Conservation (phyloP, 2,888 invertebrate species). For the Subacronicta megacephala region DNA sequence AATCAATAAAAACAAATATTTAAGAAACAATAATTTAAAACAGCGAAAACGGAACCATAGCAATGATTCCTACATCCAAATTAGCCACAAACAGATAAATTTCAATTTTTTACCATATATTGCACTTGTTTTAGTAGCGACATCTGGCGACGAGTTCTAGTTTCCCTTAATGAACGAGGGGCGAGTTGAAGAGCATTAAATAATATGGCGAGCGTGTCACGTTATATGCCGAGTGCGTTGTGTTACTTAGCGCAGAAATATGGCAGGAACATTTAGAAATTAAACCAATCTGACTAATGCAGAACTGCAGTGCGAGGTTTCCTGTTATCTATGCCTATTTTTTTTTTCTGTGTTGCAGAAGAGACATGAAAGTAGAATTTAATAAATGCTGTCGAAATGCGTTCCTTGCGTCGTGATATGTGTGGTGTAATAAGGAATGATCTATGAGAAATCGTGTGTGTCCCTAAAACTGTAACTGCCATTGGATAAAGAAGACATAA, state of each 20-base stretch:
- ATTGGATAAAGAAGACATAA: too few relatives aligned
- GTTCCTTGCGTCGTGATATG: too few relatives aligned
- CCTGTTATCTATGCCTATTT: too few relatives aligned
- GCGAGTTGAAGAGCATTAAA: conserved; percentile 12
- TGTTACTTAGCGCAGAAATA: conserved; percentile 31
- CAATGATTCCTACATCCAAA: neutral
- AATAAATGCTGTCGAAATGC: too few relatives aligned
- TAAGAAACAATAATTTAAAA: too few relatives aligned
- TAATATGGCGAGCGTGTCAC: conserved; percentile 16
- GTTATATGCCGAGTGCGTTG: conserved; percentile 11
- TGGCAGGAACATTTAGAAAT: conserved; percentile 56
- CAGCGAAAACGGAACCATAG: too few relatives aligned
- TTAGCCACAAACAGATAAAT: neutral
- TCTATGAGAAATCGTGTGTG: too few relatives aligned
- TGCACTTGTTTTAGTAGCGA: conserved; percentile 5
- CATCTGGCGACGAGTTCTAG: conserved; percentile 25
- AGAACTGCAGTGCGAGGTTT: conserved; percentile 18
- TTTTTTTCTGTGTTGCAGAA: too few relatives aligned
- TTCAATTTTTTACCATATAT: conserved; percentile 3
- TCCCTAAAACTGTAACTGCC: too few relatives aligned
- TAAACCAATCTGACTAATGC: conserved; percentile 58
- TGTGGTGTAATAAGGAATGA: too few relatives aligned
- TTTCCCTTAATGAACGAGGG: conserved; percentile 7
- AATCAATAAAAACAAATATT: too few relatives aligned
- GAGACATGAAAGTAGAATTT: too few relatives aligned